A percentile compares a stretch with the other conserved stretches of the same genome.
Evolutionary conservation across 2,113 vertebrate genomes (phyloP).

Genomic region (Gila orcuttii): DNA sequence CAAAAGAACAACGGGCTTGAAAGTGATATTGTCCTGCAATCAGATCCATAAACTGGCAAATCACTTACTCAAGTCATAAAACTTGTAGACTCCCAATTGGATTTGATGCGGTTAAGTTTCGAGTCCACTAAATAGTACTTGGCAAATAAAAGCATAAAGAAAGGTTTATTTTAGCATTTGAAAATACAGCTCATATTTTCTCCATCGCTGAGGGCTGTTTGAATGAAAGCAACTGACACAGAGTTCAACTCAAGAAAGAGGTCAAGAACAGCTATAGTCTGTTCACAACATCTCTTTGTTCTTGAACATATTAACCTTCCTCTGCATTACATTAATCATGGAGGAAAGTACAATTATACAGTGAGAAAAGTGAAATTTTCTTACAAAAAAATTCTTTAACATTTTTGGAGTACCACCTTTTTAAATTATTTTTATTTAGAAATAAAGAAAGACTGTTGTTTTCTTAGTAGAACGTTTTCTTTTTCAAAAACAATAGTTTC

Average conservation of each 20-base stretch:
- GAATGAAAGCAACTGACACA: not conserved
- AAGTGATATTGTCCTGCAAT: not conserved
- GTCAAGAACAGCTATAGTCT: constrained; percentile 22
- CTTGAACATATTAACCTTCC: not conserved
- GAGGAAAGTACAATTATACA: not conserved
- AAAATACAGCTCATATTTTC: constrained; percentile 1
- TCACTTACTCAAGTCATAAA: not conserved
- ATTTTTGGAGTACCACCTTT: constrained; percentile 6
- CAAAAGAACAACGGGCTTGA: not conserved
- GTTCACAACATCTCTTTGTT: constrained; percentile 10
- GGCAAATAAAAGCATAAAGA: not conserved
- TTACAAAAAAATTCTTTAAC: not conserved
- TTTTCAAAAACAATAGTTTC: not conserved
- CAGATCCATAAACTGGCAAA: not conserved
- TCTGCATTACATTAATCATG: not conserved
- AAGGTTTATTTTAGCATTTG: not conserved
- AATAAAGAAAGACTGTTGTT: not conserved
- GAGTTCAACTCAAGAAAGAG: constrained; percentile 4
- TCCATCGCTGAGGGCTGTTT: not conserved
- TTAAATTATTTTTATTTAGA: not conserved
- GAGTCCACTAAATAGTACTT: constrained; percentile 2
- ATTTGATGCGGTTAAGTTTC: not conserved
- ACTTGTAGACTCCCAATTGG: not conserved
- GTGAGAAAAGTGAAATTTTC: not conserved
- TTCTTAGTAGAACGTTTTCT: no score